Conservation (phyloP, 2,888 invertebrate species). For the Mesorhabditis spiculigera region DNA sequence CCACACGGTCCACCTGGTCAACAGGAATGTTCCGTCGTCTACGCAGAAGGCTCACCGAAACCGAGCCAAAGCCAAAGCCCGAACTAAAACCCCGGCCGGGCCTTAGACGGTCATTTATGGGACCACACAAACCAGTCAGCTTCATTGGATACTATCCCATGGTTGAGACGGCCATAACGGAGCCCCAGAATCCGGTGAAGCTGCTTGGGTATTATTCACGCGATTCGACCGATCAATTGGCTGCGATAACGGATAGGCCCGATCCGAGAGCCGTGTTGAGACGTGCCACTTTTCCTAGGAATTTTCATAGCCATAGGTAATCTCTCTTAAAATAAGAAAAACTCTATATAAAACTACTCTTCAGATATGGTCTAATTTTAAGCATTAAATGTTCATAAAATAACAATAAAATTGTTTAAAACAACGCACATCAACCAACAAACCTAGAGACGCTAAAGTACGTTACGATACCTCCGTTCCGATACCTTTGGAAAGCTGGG, state of each 20-base stretch:
- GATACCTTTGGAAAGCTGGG: too few relatives aligned
- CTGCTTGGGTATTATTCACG: constrained; percentile 5
- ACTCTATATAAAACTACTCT: too few relatives aligned
- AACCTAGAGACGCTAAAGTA: too few relatives aligned
- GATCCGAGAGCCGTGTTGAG: background rate
- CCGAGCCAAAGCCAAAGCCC: background rate
- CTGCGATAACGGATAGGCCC: background rate
- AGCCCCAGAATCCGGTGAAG: background rate
- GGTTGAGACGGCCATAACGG: background rate
- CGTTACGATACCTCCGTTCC: too few relatives aligned
- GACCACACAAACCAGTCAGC: background rate
- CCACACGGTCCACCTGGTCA: too few relatives aligned
- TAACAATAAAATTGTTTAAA: too few relatives aligned
- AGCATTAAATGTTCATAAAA: too few relatives aligned
- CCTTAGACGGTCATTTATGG: background rate
- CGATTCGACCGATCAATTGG: background rate
- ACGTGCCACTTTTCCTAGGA: background rate
- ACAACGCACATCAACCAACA: too few relatives aligned
- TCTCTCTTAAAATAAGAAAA: too few relatives aligned
- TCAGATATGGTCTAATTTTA: too few relatives aligned
- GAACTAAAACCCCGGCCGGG: background rate
- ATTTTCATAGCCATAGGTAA: background rate
- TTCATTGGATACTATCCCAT: constrained; percentile 3
- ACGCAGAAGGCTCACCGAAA: background rate
- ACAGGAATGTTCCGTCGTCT: background rate